Evolutionary conservation across 2,797 vertebrate species (phyloP).

Genomic region (Rallus crepitans): DNA sequence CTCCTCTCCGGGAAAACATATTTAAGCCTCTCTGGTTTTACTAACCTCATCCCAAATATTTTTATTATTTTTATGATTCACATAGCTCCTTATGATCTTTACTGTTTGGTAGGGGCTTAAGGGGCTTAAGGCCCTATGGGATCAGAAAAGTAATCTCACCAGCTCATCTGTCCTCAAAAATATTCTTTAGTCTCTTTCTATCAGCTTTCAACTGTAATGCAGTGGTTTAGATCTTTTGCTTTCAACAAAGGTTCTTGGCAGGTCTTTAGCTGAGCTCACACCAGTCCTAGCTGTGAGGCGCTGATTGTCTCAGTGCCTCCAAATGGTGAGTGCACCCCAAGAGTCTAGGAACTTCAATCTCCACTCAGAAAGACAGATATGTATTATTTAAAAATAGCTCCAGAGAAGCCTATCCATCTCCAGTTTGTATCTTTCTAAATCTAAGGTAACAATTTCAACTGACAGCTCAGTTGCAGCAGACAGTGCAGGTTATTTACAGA

Average conservation of each 20-base stretch:
- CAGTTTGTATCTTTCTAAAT: neutral
- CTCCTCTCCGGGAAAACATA: neutral
- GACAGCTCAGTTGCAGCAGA: neutral
- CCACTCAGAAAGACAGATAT: neutral
- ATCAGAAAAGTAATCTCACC: constrained; percentile 1
- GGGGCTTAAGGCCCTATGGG: neutral
- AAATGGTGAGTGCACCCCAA: neutral
- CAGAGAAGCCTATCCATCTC: neutral
- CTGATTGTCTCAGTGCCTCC: neutral
- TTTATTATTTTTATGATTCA: neutral
- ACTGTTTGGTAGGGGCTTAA: neutral
- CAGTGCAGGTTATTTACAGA: neutral
- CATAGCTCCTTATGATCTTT: neutral
- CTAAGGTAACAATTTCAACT: neutral
- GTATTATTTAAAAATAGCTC: neutral
- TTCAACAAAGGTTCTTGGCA: neutral
- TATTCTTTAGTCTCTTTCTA: neutral
- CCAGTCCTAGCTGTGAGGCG: neutral
- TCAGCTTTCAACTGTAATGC: neutral
- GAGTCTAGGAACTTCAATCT: neutral
- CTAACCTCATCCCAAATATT: constrained; percentile 29
- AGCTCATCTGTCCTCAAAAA: neutral
- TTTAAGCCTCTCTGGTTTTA: constrained; percentile 15
- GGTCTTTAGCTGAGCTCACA: neutral
- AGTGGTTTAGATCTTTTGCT: neutral